Evolutionary conservation across 1,140 invertebrate species (phyloP).

Genomic region (Papilio polyxenes): DNA sequence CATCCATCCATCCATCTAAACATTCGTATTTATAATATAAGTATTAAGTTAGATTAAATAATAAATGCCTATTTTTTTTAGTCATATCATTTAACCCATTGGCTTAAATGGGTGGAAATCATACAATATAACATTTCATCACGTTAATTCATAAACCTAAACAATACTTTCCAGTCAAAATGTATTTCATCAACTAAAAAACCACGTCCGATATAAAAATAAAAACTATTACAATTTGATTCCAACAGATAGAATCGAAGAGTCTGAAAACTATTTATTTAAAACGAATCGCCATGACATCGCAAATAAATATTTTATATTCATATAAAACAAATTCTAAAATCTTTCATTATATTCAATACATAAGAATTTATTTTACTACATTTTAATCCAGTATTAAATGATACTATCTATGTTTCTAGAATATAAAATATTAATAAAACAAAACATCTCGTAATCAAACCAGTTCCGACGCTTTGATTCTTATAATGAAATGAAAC

Average conservation of each 20-base stretch:
- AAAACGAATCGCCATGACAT: background rate
- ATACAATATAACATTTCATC: too few species aligned
- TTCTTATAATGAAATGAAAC: constrained; percentile 48
- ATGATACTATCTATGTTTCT: background rate
- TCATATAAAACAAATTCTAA: background rate
- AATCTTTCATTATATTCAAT: background rate
- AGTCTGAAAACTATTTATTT: background rate
- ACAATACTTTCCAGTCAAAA: background rate
- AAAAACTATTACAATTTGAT: background rate
- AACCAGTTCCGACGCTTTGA: background rate
- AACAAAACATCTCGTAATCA: background rate
- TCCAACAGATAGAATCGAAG: background rate
- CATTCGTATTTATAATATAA: too few species aligned
- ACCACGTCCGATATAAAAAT: background rate
- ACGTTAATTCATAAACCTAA: too few species aligned
- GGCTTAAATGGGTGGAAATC: too few species aligned
- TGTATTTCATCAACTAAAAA: background rate
- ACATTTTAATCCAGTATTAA: background rate
- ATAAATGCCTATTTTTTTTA: too few species aligned
- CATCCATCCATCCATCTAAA: too few species aligned
- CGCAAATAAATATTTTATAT: background rate
- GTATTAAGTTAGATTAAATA: too few species aligned
- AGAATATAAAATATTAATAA: background rate
- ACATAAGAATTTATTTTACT: background rate
- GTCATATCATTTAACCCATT: too few species aligned